Conservation (phyloP, 1,140 invertebrate genomes). For the Leptopilina boulardi region DNA sequence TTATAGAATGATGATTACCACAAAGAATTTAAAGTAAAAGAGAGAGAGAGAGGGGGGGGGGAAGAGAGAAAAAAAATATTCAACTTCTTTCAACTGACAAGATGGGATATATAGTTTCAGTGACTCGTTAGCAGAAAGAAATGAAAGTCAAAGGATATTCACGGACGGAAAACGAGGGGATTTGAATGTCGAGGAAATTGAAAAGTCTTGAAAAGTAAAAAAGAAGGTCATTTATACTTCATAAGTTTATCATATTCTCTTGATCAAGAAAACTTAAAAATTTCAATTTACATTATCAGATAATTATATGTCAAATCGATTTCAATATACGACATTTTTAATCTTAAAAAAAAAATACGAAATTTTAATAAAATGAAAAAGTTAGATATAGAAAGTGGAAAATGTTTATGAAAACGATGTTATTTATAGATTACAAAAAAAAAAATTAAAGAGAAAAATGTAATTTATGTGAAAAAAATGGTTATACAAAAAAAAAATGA, state of each 20-base stretch:
- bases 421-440: no score
- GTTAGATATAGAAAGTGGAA: no score
- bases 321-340: no score
- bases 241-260: background rate
- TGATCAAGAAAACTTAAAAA: background rate
- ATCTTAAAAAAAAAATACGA: no score
- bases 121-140: slow-evolving; percentile 17
- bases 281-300: slow-evolving; percentile 4
- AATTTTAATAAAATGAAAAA: no score
- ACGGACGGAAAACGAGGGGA: slow-evolving; percentile 44
- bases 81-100: background rate
- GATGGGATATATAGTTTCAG: slow-evolving; percentile 11
- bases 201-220: slow-evolving; percentile 61
- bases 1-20: slow-evolving; percentile 6
- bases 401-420: no score
- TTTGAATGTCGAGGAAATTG: slow-evolving; percentile 59
- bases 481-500: no score
- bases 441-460: no score
- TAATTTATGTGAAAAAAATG: no score
- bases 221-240: slow-evolving; percentile 48
- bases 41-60: background rate
- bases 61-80: slow-evolving; percentile 9
- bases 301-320: background rate
- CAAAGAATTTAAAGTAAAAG: no score
- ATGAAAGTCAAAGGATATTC: slow-evolving; percentile 30